Evolutionary conservation across 2,113 vertebrate species (phyloP), one percentile per base, ranked within the genome.

Genomic region (Marmota monax): DNA sequence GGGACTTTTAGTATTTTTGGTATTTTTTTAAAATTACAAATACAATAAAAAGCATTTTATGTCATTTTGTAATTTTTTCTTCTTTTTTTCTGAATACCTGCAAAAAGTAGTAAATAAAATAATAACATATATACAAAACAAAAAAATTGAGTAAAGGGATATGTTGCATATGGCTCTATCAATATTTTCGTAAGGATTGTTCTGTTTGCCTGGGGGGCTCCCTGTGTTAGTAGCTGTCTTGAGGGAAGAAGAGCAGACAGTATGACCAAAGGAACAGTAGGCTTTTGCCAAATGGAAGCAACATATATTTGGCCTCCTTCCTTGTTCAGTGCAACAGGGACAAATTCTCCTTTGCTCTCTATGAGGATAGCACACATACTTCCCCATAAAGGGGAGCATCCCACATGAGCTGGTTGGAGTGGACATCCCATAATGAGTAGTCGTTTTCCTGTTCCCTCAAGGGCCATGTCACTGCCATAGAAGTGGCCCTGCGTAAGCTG

Each of bases 11-110:
- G 23, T 80, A 61, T 90, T 88, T 86, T 51, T 13, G 48, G 45
- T 45, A 51, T 51, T 51, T 90, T 79, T 29, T 74, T 95, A 85
- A 45, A 90, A 84, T 69, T 25, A 82, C 58, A 95, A 96, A 76
- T 70, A n/a, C 7, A 61, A 58, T 34, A 56, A 65, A 95, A 83
- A 16, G 51, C 32, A 70, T 63, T 76, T 3, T 37, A 34, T 48
- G 18, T 20, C 84, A 29, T 89, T 85, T 95, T 56, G 4, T 77
- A 82, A 77, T 72, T 42, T 67, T 84, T 74, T 76, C 69, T 65
- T 4, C 17, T 84, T 34, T 78, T 27, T 72, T 92, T 78, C 73
- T 95, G 8, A 0, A 45, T 18, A 42, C 34, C 73, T 92, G 23
- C 25, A 88, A 82, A 86, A 61, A 23, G 32, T 27, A 45, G 37